These are phyloP conservation scores for Dreissena polymorpha DNA, from an alignment of 1,140 invertebrate genomes.

Conservation along the genomic window DNA sequence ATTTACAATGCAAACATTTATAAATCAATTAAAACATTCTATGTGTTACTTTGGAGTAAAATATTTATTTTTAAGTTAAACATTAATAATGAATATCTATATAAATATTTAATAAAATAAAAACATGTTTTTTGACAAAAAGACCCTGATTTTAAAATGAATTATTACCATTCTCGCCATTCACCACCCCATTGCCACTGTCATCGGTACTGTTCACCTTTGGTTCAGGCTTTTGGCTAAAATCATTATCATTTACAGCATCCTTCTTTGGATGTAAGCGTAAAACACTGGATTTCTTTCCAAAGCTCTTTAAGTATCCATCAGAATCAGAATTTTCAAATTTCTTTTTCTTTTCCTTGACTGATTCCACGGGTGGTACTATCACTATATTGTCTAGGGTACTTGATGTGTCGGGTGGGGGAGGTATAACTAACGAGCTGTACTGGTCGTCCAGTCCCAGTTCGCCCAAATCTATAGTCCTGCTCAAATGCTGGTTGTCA, in stretches of 20 bases:
- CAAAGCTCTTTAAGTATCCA: constrained; percentile 34
- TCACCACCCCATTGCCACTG: neutral
- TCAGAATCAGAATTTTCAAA: constrained; percentile 42
- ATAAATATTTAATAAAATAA: too few species aligned
- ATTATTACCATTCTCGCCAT: too few species aligned
- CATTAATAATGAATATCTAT: too few species aligned
- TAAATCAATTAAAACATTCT: too few species aligned
- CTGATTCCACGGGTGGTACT: constrained; percentile 60
- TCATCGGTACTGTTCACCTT: constrained; percentile 9
- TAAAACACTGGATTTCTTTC: constrained; percentile 1
- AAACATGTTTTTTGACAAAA: too few species aligned
- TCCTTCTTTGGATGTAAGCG: too few species aligned
- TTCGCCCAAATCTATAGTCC: constrained; percentile 37
- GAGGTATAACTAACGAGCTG: constrained; percentile 59
- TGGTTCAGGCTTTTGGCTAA: neutral
- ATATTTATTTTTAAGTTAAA: too few species aligned
- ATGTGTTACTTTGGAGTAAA: too few species aligned
- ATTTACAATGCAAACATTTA: too few species aligned
- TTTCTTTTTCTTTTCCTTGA: constrained; percentile 47
- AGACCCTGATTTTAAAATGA: too few species aligned
- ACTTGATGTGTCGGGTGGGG: constrained; percentile 58
- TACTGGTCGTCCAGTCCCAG: constrained; percentile 46
- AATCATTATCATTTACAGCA: too few species aligned
- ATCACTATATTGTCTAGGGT: constrained; percentile 63
- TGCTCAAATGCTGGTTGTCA: constrained; percentile 36